Percentiles rank a stretch among this genome's conserved stretches.
Conservation (phyloP, 2,888 invertebrate species). For the Synergus gifuensis region DNA sequence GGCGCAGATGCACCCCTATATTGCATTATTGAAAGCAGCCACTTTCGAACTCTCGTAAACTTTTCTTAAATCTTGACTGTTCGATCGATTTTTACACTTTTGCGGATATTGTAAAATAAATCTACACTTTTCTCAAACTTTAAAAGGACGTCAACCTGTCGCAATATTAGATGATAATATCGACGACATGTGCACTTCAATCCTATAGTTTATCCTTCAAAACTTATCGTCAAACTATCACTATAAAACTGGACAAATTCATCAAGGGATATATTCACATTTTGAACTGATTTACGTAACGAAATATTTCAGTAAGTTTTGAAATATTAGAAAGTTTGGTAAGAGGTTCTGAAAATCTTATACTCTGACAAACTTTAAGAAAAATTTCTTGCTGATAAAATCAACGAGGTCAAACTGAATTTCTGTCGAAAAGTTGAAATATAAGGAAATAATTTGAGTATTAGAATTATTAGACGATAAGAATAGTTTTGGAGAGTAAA, state of each 20-base stretch:
- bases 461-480: not conserved
- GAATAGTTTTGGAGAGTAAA: not conserved
- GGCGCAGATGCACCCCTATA: slow-evolving; percentile 39
- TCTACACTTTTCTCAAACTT: slow-evolving; percentile 28
- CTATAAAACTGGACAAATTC: not conserved
- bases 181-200: slow-evolving; percentile 31
- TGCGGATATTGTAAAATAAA: slow-evolving; percentile 40
- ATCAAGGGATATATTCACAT: slow-evolving; percentile 1
- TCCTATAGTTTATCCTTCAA: not conserved
- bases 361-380: not conserved
- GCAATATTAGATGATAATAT: slow-evolving; percentile 39
- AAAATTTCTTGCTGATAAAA: not conserved
- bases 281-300: not conserved
- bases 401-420: not conserved
- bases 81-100: slow-evolving; percentile 37
- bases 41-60: slow-evolving; percentile 39
- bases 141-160: slow-evolving; percentile 29
- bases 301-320: not conserved
- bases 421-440: not conserved
- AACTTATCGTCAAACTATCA: slow-evolving; percentile 4
- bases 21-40: slow-evolving; percentile 42
- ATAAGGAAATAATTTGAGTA: not conserved
- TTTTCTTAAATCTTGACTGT: slow-evolving; percentile 41
- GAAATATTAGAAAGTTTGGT: not conserved
- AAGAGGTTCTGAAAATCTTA: not conserved